Base-by-base conservation (phyloP, 2,797 vertebrate genomes). In the Enteromius afrohamiltoni region DNA sequence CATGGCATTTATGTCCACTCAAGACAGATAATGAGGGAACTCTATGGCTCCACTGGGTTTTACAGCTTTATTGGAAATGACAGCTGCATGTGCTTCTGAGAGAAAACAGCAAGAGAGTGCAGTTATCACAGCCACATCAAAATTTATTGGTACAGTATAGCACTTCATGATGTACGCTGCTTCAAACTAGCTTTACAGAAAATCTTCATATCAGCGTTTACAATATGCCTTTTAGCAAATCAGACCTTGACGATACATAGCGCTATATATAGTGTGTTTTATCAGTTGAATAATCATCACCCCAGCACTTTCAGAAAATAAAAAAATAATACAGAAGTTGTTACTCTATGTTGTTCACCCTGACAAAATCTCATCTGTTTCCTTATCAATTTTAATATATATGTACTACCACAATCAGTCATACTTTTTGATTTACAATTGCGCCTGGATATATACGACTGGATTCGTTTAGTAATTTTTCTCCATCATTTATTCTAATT, bases 21-120 rank as follows among this genome's bases (percentile, higher is more conserved):
- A 91, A 93, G 93, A 94, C 93, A 93, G 88, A 93, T 93, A 94
- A 94, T 96, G 94, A 92, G 90, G 94, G 86, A 73, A 84, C 1
- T 89, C 89, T 93, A 93, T 89, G 91, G 86, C 74, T 89, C 89
- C 90, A 90, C 92, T 90, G 89, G 76, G 83, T 93, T 89, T 92
- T 91, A 88, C 89, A 77, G 86, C 85, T 86, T 90, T 73, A 79
- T 23, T 86, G 87, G 49, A 62, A 69, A 58, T 49, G 71, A 62
- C 62, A 77, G 67, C 51, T 47, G 62, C 26, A 80, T 31, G 23
- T 58, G 23, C 55, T 58, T 51, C 53, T 51, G 23, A 67, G 47
- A 76, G 47, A 40, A 67, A 51, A 79, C 60, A 51, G 42, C 26
- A 67, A 17, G 29, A 73, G n/a, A 53, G 26, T 1, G 7, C 16